A percentile compares a stretch with the other conserved stretches of the same genome.
Conservation (phyloP, 2,888 invertebrate genomes). For the Papilio elwesi region DNA sequence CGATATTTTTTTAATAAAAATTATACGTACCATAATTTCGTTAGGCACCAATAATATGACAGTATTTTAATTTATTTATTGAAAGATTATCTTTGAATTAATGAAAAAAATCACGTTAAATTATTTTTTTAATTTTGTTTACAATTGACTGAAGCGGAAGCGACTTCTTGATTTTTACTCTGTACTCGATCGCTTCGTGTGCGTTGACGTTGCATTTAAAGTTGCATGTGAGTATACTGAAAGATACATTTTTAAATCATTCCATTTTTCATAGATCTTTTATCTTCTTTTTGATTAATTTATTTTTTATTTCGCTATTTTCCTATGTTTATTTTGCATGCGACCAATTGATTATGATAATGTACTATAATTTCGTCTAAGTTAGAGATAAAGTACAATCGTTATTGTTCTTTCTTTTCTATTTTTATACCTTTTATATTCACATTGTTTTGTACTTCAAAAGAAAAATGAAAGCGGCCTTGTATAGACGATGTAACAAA, state of each 20-base stretch:
- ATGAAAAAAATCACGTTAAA: slow-evolving; percentile 65
- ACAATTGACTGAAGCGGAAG: slow-evolving; percentile 78
- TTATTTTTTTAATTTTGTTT: slow-evolving; percentile 76
- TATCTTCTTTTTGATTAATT: slow-evolving; percentile 60
- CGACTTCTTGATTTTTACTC: slow-evolving; percentile 71
- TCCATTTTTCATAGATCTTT: slow-evolving; percentile 73
- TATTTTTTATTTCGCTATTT: slow-evolving; percentile 70
- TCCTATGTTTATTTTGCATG: slow-evolving; percentile 76
- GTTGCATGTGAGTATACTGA: slow-evolving; percentile 78
- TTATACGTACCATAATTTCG: slow-evolving; percentile 56
- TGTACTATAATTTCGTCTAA: slow-evolving; percentile 57
- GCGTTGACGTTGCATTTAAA: slow-evolving; percentile 65
- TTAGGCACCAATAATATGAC: slow-evolving; percentile 75
- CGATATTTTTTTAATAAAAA: slow-evolving; percentile 62
- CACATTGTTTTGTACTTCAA: slow-evolving; percentile 70
- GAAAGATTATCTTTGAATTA: slow-evolving; percentile 63
- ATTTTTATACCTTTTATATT: slow-evolving; percentile 70
- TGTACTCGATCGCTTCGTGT: slow-evolving; percentile 61
- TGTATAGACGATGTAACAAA: slow-evolving; percentile 65
- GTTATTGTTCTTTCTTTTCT: slow-evolving; percentile 51
- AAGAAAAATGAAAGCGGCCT: slow-evolving; percentile 82
- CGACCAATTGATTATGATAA: slow-evolving; percentile 60
- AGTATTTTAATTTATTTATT: slow-evolving; percentile 81
- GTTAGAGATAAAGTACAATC: slow-evolving; percentile 62
- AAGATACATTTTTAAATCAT: slow-evolving; percentile 78